Evolutionary conservation across 2,113 vertebrate species (phyloP).

Genomic region (Calypte anna): DNA sequence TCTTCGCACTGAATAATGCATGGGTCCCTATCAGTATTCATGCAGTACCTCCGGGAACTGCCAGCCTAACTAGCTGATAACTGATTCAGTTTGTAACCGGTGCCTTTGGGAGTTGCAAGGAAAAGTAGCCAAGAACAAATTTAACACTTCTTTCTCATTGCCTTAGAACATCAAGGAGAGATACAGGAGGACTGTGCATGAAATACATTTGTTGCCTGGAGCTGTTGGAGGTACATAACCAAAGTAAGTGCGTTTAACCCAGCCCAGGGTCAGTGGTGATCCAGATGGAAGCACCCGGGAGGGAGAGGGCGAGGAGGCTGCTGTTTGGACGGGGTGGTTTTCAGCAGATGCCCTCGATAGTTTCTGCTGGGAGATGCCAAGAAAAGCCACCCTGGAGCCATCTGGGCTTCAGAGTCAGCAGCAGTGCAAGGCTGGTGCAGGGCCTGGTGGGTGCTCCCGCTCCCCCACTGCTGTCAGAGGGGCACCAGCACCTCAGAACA

Average conservation of each 20-base stretch:
- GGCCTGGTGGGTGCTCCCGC: not conserved
- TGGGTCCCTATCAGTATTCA: slow-evolving; percentile 85
- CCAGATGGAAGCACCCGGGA: slow-evolving; percentile 21
- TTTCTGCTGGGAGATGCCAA: slow-evolving; percentile 24
- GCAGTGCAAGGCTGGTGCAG: not conserved
- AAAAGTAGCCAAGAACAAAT: slow-evolving; percentile 86
- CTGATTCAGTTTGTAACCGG: slow-evolving; percentile 86
- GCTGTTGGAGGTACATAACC: slow-evolving; percentile 8
- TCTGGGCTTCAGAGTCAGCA: slow-evolving; percentile 43
- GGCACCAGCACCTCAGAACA: not conserved
- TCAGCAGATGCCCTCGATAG: slow-evolving; percentile 57
- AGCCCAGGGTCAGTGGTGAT: not conserved
- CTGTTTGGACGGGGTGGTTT: not conserved
- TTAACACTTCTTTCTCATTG: slow-evolving; percentile 80
- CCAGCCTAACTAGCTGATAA: slow-evolving; percentile 88
- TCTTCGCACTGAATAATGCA: slow-evolving; percentile 88
- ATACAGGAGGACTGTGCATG: slow-evolving; percentile 35
- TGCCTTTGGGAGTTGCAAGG: slow-evolving; percentile 82
- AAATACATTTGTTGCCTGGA: slow-evolving; percentile 43
- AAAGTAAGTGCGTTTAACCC: not conserved
- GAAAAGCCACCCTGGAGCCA: slow-evolving; percentile 60
- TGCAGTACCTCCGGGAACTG: slow-evolving; percentile 80
- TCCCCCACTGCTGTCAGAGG: not conserved
- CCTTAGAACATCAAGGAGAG: slow-evolving; percentile 78
- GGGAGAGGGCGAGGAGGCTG: not conserved